Evolutionary conservation across 2,888 invertebrate species (phyloP).

Genomic region (Drosophila robusta): DNA sequence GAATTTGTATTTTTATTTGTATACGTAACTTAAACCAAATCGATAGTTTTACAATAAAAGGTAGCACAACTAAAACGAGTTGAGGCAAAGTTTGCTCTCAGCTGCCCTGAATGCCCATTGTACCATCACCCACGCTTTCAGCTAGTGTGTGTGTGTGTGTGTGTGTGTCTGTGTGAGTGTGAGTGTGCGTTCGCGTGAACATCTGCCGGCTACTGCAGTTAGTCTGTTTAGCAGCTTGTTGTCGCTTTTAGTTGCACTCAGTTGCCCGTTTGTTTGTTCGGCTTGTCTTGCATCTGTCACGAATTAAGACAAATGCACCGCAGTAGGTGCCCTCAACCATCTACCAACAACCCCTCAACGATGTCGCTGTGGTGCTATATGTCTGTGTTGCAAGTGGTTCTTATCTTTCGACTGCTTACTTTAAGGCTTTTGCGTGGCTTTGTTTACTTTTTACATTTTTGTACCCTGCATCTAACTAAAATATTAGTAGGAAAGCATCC

Average conservation of each 20-base stretch:
- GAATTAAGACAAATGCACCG: slow-evolving; percentile 78
- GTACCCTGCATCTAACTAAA: not conserved
- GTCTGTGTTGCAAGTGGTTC: slow-evolving; percentile 37
- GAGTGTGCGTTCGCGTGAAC: slow-evolving; percentile 15
- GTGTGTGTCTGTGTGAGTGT: slow-evolving; percentile 19
- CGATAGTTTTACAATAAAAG: slow-evolving; percentile 13
- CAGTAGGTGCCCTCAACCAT: slow-evolving; percentile 17
- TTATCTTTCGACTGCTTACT: slow-evolving; percentile 68
- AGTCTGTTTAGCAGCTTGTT: slow-evolving; percentile 48
- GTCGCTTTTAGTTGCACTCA: slow-evolving; percentile 40
- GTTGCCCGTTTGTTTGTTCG: slow-evolving; percentile 42
- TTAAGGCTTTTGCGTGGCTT: slow-evolving; percentile 53
- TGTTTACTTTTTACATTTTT: slow-evolving; percentile 1
- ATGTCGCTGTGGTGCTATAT: not conserved
- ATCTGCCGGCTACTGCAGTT: slow-evolving; percentile 26
- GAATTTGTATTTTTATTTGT: too few species aligned
- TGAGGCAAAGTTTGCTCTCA: slow-evolving; percentile 31
- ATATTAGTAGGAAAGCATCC: not conserved
- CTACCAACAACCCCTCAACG: slow-evolving; percentile 1
- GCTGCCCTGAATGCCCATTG: slow-evolving; percentile 16
- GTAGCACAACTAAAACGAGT: slow-evolving; percentile 1
- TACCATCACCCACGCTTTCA: slow-evolving; percentile 4
- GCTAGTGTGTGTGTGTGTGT: not conserved
- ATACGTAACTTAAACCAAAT: not conserved
- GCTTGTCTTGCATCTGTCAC: slow-evolving; percentile 71